Conservation (phyloP, 2,113 vertebrate species). For the Pholis gunnellus region DNA sequence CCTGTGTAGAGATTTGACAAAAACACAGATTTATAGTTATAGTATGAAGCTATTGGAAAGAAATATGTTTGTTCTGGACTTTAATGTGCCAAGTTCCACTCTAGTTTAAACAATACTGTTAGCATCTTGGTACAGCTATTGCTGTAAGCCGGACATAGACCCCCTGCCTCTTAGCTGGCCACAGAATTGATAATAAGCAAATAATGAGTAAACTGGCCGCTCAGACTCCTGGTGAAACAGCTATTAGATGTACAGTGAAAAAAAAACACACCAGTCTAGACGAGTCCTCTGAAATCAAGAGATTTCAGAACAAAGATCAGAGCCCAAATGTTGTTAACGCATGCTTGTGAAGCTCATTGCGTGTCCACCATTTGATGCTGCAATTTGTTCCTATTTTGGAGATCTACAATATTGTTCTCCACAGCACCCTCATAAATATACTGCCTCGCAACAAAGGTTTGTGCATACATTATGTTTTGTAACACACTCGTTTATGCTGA, state of each 20-base stretch:
- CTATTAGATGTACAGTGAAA: neutral
- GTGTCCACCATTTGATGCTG: slow-evolving; percentile 13
- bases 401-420: neutral
- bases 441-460: slow-evolving; percentile 11
- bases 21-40: neutral
- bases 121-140: neutral
- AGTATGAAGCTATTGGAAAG: neutral
- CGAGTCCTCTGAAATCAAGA: neutral
- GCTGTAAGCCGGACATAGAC: neutral
- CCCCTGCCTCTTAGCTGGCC: neutral
- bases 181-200: neutral
- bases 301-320: neutral
- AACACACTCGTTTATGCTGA: neutral
- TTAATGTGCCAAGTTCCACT: neutral
- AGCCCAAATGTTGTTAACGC: slow-evolving; percentile 1
- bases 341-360: neutral
- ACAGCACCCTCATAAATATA: neutral
- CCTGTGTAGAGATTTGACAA: neutral
- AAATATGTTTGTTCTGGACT: neutral
- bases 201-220: neutral
- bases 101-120: neutral
- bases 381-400: slow-evolving; percentile 1
- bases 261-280: neutral
- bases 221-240: neutral
- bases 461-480: slow-evolving; percentile 20